phyloP scores from a whole-genome alignment of 35 echinoderm and acorn worm genomes.

The Strongylocentrotus purpuratus region DNA sequence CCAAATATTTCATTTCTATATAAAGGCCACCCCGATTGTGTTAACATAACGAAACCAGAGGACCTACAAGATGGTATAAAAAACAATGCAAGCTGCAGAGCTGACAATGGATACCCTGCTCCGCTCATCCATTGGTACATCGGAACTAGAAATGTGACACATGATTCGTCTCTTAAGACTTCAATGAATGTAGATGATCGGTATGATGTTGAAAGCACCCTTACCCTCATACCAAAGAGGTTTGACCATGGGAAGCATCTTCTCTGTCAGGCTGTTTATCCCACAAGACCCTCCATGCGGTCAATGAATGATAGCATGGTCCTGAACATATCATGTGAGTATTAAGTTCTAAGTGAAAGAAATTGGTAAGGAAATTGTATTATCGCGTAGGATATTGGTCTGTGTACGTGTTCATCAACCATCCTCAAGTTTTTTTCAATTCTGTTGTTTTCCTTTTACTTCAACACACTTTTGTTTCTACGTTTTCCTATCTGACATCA shows the following conservation, averaged over 20 bases:
- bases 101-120: neutral
- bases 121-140: neutral
- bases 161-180: neutral
- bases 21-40: neutral
- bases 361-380: no score
- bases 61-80: neutral
- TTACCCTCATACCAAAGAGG: neutral
- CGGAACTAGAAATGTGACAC: neutral
- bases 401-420: no score
- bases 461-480: no score
- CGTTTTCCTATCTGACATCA: no score
- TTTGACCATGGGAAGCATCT: neutral
- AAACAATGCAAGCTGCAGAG: neutral
- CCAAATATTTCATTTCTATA: neutral
- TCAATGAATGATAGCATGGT: neutral
- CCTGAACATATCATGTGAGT: slow-evolving; percentile 1
- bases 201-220: neutral
- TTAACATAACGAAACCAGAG: neutral
- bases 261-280: neutral
- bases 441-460: no score
- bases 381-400: no score
- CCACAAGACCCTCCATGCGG: neutral
- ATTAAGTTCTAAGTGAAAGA: neutral
- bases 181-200: neutral
- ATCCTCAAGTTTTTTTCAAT: no score